A percentile compares a stretch with the other conserved stretches of the same genome.
phyloP scores from a whole-genome alignment of 2,888 invertebrate genomes.

The Cephus sareptanus region DNA sequence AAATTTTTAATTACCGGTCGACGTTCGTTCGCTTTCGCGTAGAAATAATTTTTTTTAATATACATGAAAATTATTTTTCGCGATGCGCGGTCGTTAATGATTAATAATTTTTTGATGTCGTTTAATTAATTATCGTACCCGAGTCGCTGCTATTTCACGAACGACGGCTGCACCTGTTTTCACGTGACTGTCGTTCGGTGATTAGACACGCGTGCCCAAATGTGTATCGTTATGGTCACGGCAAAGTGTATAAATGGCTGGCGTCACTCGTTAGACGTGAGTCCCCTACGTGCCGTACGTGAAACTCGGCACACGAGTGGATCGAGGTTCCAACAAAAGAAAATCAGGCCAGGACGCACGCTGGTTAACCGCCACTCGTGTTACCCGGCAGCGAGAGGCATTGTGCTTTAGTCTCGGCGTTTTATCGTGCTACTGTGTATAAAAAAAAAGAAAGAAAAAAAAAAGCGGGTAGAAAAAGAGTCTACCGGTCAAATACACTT shows the following conservation, averaged over 20 bases:
- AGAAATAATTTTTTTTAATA: not conserved
- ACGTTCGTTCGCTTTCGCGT: too few relatives aligned
- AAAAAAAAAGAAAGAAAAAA: too few relatives aligned
- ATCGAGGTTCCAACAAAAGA: not conserved
- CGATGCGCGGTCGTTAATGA: not conserved
- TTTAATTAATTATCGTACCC: not conserved
- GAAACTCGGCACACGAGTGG: not conserved
- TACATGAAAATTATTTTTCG: rapidly evolving
- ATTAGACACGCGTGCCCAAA: not conserved
- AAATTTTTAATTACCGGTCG: too few relatives aligned
- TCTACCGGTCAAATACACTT: not conserved
- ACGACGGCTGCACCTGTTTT: too few relatives aligned
- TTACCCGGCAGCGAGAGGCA: not conserved
- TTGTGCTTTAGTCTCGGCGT: slow-evolving; percentile 1
- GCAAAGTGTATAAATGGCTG: not conserved
- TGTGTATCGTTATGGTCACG: not conserved
- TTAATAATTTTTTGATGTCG: not conserved
- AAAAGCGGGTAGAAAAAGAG: too few relatives aligned
- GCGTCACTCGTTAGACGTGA: too few relatives aligned
- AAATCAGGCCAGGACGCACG: slow-evolving; percentile 5
- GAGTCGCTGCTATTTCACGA: not conserved
- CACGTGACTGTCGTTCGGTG: not conserved
- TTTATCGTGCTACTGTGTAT: not conserved
- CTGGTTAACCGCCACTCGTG: not conserved
- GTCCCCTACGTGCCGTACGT: not conserved